These are phyloP conservation scores for Centropristis striata DNA, from an alignment of 2,113 vertebrate genomes.

Conservation along the genomic window DNA sequence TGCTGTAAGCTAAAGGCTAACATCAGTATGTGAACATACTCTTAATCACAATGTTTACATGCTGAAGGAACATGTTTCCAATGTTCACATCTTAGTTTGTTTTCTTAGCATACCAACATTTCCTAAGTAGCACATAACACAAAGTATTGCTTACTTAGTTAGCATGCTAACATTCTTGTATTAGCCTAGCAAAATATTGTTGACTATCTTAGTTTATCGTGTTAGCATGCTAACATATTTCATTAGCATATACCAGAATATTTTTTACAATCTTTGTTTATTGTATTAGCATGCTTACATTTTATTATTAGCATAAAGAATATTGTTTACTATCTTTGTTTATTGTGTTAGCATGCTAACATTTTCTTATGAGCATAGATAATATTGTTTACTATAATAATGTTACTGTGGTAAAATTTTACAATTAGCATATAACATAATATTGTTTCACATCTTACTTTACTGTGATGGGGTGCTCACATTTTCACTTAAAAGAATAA, in stretches of 20 bases:
- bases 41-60: background rate
- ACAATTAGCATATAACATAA: background rate
- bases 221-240: background rate
- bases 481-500: too few relatives aligned
- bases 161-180: background rate
- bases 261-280: background rate
- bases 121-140: background rate
- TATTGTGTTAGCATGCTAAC: background rate
- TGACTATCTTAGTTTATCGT: background rate
- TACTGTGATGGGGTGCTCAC: too few relatives aligned
- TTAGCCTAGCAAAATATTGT: background rate
- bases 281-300: too few relatives aligned
- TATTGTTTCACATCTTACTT: too few relatives aligned
- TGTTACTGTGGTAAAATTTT: background rate
- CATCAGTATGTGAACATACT: background rate
- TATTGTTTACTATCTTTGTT: too few relatives aligned
- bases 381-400: too few relatives aligned
- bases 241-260: background rate
- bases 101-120: background rate
- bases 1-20: background rate
- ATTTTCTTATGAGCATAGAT: background rate
- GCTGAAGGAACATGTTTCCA: background rate
- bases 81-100: background rate
- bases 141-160: background rate
- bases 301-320: background rate